Base-by-base conservation (phyloP, 2,113 vertebrate species). In the Centropus unirufus region DNA sequence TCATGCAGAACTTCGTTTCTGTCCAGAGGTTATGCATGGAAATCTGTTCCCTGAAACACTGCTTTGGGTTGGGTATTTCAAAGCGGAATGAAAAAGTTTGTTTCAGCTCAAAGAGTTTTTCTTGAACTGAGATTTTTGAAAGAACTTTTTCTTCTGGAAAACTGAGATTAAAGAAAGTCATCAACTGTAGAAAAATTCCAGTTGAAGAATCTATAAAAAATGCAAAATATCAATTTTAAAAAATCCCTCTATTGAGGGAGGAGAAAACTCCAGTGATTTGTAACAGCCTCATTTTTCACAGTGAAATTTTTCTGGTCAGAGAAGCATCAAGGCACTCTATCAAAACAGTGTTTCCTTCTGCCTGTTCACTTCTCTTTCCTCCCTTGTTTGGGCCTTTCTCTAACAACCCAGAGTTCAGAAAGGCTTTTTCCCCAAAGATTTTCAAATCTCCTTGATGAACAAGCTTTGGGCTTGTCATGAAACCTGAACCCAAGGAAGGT, bases 401-500 rank as follows among this genome's bases (percentile, higher is more conserved):
- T 79, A 90, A 54, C 61, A 90, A 79, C 62, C 1, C 3, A 75
- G 64, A 69, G 78, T 90, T 46, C 34, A 94, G 47, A 91, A 83
- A 58, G 21, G 42, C 16, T 81, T 63, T 87, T 36, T 2, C 40
- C 62, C 46, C 14, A 55, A 82, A 90, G 77, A 52, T 94, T 90
- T 79, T 30, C 88, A 89, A 62, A 74, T 16, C 64, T 89, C 55
- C 69, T 78, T 72, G 44, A 92, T 88, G 79, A 90, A 87, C 79
- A 81, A 78, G 42, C 44, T 91, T 92, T 69, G 87, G 87, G 47
- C 36, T 93, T 89, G 83, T 95, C 91, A 75, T 72, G 92, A 94
- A 96, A 95, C 77, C 55, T 80, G 85, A 96, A 94, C 39, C 80
- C 61, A 81, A 83, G 87, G 32, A 93, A 95, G 92, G 77, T 95